Evolutionary conservation across 2,888 invertebrate genomes (phyloP), one percentile per base, ranked within the genome.

Genomic region (Eristalis tenax): DNA sequence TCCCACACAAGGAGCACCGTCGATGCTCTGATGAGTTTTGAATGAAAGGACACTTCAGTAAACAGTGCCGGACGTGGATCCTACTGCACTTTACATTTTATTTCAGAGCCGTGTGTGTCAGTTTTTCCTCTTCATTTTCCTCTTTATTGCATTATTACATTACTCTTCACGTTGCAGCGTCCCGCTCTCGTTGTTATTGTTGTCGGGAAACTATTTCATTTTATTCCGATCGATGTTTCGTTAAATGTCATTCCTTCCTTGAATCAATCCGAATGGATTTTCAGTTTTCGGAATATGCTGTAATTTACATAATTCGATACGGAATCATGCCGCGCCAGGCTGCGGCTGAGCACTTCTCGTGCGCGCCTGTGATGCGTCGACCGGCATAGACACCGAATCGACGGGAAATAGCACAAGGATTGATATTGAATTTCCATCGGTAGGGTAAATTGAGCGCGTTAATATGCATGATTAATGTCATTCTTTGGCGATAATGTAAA

Each of bases 381-480:
- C 61, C 28, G 40, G 22, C 23, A 73, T 6, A 28, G 13, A 63
- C 59, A 59, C 3, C 26, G 59, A 64, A 40, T 32, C 26, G 22
- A 28, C 26, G 22, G 28, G 68, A 82, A 82, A 85, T 77, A 50
- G 26, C 23, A 59, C 59, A 4, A 22, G 70, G 63, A 78, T 68
- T 78, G 82, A 64, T 80, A 83, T 87, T 87, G 75, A 76, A 87
- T 87, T 83, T 74, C 61, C 83, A 79, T 83, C 35, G 83, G 70
- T 56, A 40, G 73, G 68, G 83, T 73, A 83, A 87, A 87, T 87
- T 87, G 87, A 80, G 87, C 73, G 83, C 32, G 71, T 80, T 87
- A 83, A 87, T 87, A 83, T 83, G 83, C 83, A 83, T 87, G 87
- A 87, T 87, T 87, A 87, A 83, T 87, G 87, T 87, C 83, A 83